Evolutionary conservation across 2,888 invertebrate species (phyloP).

Genomic region (Oscheius onirici): DNA sequence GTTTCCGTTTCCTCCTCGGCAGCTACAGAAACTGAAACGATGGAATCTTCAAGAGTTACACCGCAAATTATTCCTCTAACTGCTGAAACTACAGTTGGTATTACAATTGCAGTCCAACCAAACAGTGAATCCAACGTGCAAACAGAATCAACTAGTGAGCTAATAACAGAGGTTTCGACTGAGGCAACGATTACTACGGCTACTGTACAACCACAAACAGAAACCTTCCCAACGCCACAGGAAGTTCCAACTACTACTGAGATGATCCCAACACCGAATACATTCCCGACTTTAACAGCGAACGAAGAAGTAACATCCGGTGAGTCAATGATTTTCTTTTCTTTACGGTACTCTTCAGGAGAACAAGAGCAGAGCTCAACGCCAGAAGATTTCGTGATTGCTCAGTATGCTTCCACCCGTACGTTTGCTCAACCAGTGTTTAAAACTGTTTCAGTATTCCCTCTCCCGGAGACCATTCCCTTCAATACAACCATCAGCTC

Average conservation of each 20-base stretch:
- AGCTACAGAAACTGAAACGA: neutral
- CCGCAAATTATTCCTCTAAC: neutral
- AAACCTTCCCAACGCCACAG: neutral
- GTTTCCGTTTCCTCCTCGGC: neutral
- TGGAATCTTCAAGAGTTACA: neutral
- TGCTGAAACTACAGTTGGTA: neutral
- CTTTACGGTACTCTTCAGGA: neutral
- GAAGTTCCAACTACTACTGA: neutral
- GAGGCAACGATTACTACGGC: too few species aligned
- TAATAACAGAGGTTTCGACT: too few species aligned
- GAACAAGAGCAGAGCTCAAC: neutral
- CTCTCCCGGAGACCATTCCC: neutral
- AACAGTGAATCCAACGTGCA: too few species aligned
- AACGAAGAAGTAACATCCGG: neutral
- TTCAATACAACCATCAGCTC: neutral
- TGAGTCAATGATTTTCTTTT: neutral
- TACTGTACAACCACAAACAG: neutral
- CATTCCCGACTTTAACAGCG: neutral
- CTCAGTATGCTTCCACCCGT: slow-evolving; percentile 23
- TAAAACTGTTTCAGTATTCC: slow-evolving; percentile 1
- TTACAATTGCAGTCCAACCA: too few species aligned
- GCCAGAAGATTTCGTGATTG: neutral
- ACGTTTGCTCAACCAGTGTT: neutral
- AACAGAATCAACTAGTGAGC: too few species aligned
- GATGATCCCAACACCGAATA: neutral